Evolutionary conservation across 2,797 vertebrate species (phyloP).

Genomic region (Gephyroberyx darwinii): DNA sequence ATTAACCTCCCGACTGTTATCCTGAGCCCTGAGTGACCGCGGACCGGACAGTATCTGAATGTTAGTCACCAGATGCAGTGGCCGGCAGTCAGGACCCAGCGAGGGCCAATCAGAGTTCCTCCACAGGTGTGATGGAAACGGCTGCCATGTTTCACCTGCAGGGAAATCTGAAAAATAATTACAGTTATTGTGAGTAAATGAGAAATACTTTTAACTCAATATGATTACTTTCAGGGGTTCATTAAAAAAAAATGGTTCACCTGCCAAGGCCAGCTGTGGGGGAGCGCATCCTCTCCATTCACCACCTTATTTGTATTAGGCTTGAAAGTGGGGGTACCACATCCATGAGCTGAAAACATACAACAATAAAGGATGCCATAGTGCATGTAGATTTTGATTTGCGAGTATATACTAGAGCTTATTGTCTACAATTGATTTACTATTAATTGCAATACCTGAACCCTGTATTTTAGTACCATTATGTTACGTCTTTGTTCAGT

Average conservation of each 20-base stretch:
- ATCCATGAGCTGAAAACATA: slow-evolving; percentile 66
- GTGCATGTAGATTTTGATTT: background rate
- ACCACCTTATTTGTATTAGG: slow-evolving; percentile 69
- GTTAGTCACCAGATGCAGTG: slow-evolving; percentile 85
- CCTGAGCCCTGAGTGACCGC: background rate
- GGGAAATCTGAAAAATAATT: slow-evolving; percentile 75
- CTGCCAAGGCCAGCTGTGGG: slow-evolving; percentile 81
- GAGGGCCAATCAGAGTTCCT: slow-evolving; percentile 80
- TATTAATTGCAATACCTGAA: background rate
- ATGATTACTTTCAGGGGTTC: background rate
- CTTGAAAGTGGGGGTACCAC: slow-evolving; percentile 67
- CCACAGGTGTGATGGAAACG: slow-evolving; percentile 84
- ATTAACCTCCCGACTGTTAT: background rate
- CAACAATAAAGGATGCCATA: background rate
- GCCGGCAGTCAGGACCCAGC: slow-evolving; percentile 86
- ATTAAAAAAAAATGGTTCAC: slow-evolving; percentile 32
- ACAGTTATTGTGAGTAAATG: rapidly evolving
- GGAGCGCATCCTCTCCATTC: slow-evolving; percentile 70
- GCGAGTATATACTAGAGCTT: background rate
- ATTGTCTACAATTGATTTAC: background rate
- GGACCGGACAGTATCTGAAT: slow-evolving; percentile 7
- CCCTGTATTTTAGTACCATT: slow-evolving; percentile 1
- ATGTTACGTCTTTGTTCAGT: background rate
- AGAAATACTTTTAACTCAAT: too few relatives aligned
- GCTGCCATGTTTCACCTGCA: slow-evolving; percentile 83